Percentiles rank a stretch among this genome's conserved stretches.
Evolutionary conservation across 2,888 invertebrate genomes (phyloP).

Genomic region (Acleris sparsana): DNA sequence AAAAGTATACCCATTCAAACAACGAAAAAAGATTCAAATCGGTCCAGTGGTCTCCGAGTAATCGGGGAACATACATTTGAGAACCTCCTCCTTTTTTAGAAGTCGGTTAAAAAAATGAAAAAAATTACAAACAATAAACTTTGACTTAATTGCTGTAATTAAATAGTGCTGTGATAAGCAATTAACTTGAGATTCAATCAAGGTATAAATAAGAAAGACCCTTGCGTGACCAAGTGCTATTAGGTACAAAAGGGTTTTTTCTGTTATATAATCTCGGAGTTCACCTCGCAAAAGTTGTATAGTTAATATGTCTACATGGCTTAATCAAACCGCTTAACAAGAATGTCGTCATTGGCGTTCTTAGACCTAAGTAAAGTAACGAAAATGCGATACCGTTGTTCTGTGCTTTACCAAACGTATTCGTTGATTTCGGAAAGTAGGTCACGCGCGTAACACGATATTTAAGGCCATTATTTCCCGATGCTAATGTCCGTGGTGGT

Average conservation of each 20-base stretch:
- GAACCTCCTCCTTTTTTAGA: no score
- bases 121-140: no score
- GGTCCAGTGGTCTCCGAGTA: no score
- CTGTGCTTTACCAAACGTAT: conserved; percentile 25
- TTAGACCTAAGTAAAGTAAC: conserved; percentile 23
- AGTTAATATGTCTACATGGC: conserved; percentile 14
- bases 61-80: no score
- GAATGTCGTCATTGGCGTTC: conserved; percentile 22
- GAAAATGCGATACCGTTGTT: conserved; percentile 18
- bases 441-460: conserved; percentile 44
- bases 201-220: background rate
- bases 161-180: background rate
- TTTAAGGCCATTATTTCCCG: conserved; percentile 50
- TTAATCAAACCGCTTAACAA: conserved; percentile 7
- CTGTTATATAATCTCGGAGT: background rate
- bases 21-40: no score
- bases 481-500: conserved; percentile 46
- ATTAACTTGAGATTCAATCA: background rate
- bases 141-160: background rate
- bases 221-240: background rate
- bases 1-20: no score
- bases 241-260: background rate
- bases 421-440: conserved; percentile 29
- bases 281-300: background rate
- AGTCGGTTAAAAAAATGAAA: no score